Evolutionary conservation across 1,140 invertebrate genomes (phyloP), one percentile per base, ranked within the genome.

Genomic region (Bacillus rossius): DNA sequence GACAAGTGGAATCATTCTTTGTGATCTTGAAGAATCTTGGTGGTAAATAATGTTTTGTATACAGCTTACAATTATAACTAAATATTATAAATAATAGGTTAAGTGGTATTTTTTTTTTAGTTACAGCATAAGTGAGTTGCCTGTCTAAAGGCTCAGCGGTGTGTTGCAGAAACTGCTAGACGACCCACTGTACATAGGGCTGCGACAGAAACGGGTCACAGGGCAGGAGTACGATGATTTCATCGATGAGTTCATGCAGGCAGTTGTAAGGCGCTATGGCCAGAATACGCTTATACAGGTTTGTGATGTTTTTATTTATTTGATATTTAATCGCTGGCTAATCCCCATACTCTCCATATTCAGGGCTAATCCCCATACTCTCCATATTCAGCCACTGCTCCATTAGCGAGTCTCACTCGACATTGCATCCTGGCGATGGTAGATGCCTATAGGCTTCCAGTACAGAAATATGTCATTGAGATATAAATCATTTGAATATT

Each of bases 221-320:
- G 94, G 94, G 0, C 61, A 78, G 20, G 81, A 84, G 55, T 99
- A 98, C 73, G 93, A 98, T 69, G 88, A 90, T 7, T 91, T 99
- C 59, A 78, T 99, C 38, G 96, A 99, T 45, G 98, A 99, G 77
- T 99, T 99, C 71, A 98, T 99, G 94, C 69, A 85, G 45, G 92
- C 96, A 0, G 88, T 87, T 16, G 87, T 96, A 0, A 81, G 83
- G 57, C 83, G 92, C 62, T 96, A 85, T 67, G 89, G 90, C 0
- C 84, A 88, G 68, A 92, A 88, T 67, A 86, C 85, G 34, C 76
- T 93, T 5, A 92, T 92, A 50, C 80, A 76, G 63, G 67, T 67
- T 92, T 10, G 29, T 34, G 23, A 41, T 55, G 1, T 23, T 49
- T 60, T 64, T 55, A 14, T 54, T 65, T 80, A 20, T 77, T 83